Conservation (phyloP, 2,888 invertebrate genomes). For the Anagyrus pseudococci region DNA sequence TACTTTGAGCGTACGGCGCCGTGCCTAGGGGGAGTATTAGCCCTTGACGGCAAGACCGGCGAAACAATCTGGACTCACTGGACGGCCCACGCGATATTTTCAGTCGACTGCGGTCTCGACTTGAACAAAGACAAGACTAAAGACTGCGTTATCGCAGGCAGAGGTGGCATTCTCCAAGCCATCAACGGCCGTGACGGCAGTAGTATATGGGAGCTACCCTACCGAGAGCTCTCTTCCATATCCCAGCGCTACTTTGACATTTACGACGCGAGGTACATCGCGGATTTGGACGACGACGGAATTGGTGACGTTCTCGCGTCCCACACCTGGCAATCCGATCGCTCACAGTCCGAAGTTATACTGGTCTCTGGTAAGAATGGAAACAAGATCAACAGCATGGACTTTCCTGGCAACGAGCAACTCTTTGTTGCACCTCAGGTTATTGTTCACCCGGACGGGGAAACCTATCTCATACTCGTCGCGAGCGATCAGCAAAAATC, state of each 20-base stretch:
- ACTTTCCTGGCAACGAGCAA: conserved; percentile 72
- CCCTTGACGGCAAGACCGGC: conserved; percentile 76
- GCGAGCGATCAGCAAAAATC: conserved; percentile 77
- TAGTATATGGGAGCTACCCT: conserved; percentile 70
- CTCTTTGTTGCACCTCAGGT: conserved; percentile 78
- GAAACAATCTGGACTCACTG: conserved; percentile 77
- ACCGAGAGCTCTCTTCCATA: conserved; percentile 46
- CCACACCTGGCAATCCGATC: conserved; percentile 67
- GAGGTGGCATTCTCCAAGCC: conserved; percentile 72
- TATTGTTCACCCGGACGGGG: conserved; percentile 68
- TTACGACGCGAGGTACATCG: conserved; percentile 74
- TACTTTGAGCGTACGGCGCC: conserved; percentile 71
- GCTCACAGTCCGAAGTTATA: conserved; percentile 70
- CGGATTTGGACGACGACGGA: conserved; percentile 75
- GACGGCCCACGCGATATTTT: conserved; percentile 76
- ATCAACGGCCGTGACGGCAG: conserved; percentile 73
- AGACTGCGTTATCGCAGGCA: conserved; percentile 78
- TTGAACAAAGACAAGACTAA: conserved; percentile 71
- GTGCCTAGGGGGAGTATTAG: conserved; percentile 79
- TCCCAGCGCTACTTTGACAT: conserved; percentile 60
- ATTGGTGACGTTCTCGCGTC: conserved; percentile 74
- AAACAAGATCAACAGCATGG: conserved; percentile 67
- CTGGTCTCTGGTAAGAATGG: conserved; percentile 77
- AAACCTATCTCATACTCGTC: conserved; percentile 71
- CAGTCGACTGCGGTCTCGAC: conserved; percentile 75